Conservation (phyloP, 2,113 vertebrate species). For the zebrafish (Danio rerio) region DNA sequence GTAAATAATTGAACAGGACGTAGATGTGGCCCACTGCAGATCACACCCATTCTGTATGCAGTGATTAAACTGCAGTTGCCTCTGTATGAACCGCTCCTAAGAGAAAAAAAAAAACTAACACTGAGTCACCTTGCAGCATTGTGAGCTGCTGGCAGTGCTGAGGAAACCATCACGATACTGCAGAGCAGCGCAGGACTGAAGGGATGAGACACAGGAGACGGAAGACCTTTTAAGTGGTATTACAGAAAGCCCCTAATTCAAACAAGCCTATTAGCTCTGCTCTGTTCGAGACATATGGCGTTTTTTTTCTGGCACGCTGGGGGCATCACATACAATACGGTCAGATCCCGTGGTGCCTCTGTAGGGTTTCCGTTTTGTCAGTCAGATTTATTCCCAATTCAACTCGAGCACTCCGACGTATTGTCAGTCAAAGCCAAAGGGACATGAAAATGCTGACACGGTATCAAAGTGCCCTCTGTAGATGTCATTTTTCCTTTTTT, state of each 20-base stretch:
- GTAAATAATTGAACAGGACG: not conserved
- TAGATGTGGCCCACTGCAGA: slow-evolving; percentile 9
- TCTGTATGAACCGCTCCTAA: slow-evolving; percentile 59
- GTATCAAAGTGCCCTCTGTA: slow-evolving; percentile 7
- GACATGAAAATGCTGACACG: slow-evolving; percentile 14
- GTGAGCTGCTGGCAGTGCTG: slow-evolving; percentile 71
- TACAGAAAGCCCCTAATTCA: slow-evolving; percentile 23
- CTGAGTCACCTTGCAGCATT: slow-evolving; percentile 82
- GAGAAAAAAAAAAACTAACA: slow-evolving; percentile 74
- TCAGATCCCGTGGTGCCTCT: not conserved
- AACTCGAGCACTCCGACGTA: slow-evolving; percentile 12
- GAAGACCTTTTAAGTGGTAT: slow-evolving; percentile 26
- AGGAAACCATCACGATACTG: slow-evolving; percentile 67
- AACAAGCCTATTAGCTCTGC: not conserved
- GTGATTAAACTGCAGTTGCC: slow-evolving; percentile 69
- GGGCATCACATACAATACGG: not conserved
- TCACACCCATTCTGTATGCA: slow-evolving; percentile 56
- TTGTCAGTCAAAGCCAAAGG: slow-evolving; percentile 22
- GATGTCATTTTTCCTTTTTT: not conserved
- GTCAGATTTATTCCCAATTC: not conserved
- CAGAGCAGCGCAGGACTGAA: slow-evolving; percentile 67
- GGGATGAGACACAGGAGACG: not conserved
- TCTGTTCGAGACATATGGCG: slow-evolving; percentile 17
- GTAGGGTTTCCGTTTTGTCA: not conserved
- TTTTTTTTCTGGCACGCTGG: slow-evolving; percentile 4